phyloP scores from a whole-genome alignment of 2,888 invertebrate species.

The Lordiphosa fenestrarum region DNA sequence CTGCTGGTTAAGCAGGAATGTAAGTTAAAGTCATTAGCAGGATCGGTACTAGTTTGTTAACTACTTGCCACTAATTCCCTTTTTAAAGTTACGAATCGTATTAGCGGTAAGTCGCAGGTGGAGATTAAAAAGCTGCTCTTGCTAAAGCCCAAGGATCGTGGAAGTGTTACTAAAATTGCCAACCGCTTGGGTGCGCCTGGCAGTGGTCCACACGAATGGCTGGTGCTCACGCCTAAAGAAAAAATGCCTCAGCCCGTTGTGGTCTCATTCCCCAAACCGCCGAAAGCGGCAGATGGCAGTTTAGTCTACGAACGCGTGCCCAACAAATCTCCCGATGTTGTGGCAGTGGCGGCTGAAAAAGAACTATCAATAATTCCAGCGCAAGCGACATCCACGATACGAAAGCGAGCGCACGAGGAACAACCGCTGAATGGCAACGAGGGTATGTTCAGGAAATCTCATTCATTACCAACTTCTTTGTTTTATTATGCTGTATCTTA shows the following conservation, averaged over 20 bases:
- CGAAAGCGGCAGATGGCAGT: slow-evolving; percentile 93
- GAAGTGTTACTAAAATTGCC: slow-evolving; percentile 87
- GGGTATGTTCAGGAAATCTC: slow-evolving; percentile 49
- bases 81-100: slow-evolving; percentile 82
- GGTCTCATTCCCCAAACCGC: slow-evolving; percentile 94
- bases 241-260: slow-evolving; percentile 90
- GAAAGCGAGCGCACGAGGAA: slow-evolving; percentile 93
- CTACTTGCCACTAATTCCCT: background rate
- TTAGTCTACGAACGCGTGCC: slow-evolving; percentile 92
- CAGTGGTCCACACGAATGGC: slow-evolving; percentile 82
- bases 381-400: slow-evolving; percentile 83
- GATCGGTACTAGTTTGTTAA: background rate
- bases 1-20: slow-evolving; percentile 94
- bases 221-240: slow-evolving; percentile 80
- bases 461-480: no score
- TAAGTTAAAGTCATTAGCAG: slow-evolving; percentile 79
- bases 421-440: slow-evolving; percentile 81
- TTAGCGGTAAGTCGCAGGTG: slow-evolving; percentile 81
- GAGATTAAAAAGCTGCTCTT: slow-evolving; percentile 83
- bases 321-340: slow-evolving; percentile 83
- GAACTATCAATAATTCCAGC: slow-evolving; percentile 84
- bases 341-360: slow-evolving; percentile 82
- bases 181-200: slow-evolving; percentile 86
- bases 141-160: slow-evolving; percentile 83
- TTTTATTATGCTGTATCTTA: no score